Conservation (phyloP, 1,140 invertebrate genomes). For the Drosophila bocki region DNA sequence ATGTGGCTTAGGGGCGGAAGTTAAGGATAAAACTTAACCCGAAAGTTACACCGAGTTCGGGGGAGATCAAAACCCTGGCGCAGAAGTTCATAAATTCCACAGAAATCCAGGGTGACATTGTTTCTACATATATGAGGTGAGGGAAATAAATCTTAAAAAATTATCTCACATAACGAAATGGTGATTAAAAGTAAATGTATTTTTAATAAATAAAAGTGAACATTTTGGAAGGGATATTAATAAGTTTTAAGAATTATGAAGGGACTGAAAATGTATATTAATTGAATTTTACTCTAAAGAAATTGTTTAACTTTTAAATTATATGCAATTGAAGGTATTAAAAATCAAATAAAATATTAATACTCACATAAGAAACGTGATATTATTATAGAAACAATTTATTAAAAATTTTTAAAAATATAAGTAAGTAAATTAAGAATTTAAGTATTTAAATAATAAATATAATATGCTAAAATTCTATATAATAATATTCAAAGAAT, state of each 20-base stretch:
- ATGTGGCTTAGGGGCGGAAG: constrained; percentile 20
- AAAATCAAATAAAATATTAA: neutral
- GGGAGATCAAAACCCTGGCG: neutral
- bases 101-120: neutral
- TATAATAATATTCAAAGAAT: neutral
- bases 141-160: neutral
- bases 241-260: neutral
- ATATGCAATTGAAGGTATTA: neutral
- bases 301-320: too few relatives aligned
- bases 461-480: neutral
- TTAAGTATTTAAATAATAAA: neutral
- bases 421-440: neutral
- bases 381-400: neutral
- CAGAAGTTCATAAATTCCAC: constrained; percentile 1
- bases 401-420: neutral
- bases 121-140: neutral
- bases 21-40: constrained; percentile 7
- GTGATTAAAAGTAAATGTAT: neutral
- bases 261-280: too few relatives aligned
- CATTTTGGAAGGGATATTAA: neutral
- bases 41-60: constrained; percentile 16
- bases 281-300: neutral
- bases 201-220: neutral
- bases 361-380: too few relatives aligned
- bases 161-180: too few relatives aligned